Percentiles rank a stretch among this genome's conserved stretches.
These are phyloP conservation scores for Xenus cinereus DNA, from an alignment of 2,113 vertebrate species.

Conservation along the genomic window DNA sequence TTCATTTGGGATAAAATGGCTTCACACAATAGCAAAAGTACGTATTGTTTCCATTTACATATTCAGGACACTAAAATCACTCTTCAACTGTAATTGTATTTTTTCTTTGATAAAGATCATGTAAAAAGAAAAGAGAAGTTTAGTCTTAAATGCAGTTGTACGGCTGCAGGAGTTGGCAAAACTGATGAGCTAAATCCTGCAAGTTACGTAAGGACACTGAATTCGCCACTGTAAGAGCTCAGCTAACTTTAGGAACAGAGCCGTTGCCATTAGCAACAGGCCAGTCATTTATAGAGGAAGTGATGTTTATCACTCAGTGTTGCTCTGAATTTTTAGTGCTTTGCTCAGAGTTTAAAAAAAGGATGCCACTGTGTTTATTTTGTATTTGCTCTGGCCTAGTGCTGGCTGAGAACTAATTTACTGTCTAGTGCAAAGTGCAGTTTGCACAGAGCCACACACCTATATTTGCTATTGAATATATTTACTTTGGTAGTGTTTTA, in stretches of 20 bases:
- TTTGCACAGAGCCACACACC: not conserved
- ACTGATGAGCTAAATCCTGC: not conserved
- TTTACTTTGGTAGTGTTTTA: not conserved
- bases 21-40: not conserved
- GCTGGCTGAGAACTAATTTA: not conserved
- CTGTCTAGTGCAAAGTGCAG: not conserved
- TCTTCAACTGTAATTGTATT: not conserved
- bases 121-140: not conserved
- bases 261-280: constrained; percentile 57
- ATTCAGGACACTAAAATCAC: not conserved
- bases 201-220: constrained; percentile 5
- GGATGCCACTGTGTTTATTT: not conserved
- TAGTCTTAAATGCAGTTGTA: not conserved
- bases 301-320: constrained; percentile 38
- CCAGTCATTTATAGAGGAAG: constrained; percentile 39
- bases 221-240: constrained; percentile 25
- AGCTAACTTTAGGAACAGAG: constrained; percentile 54
- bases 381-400: not conserved
- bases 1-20: not conserved
- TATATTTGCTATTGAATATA: not conserved
- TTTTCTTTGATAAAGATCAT: not conserved
- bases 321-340: constrained; percentile 32
- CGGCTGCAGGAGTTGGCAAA: not conserved
- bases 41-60: not conserved
- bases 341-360: not conserved